Conservation (phyloP, 64 coral and sea anemone genomes). For the Stichodactyla helianthus region DNA sequence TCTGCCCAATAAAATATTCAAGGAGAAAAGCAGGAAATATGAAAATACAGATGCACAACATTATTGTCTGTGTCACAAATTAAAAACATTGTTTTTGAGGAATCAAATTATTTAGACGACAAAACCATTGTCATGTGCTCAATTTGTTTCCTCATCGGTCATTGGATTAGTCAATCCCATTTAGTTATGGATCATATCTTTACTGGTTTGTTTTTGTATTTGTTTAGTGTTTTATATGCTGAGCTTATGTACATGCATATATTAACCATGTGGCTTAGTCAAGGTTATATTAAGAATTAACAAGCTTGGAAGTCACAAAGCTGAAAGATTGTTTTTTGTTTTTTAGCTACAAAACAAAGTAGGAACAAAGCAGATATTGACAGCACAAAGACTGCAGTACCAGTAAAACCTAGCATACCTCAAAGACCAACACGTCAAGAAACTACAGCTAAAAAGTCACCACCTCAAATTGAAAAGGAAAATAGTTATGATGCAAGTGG, state of each 20-base stretch:
- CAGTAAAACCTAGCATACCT: not conserved
- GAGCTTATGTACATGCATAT: not conserved
- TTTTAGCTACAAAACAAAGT: constrained; percentile 1
- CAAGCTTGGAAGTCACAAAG: not conserved
- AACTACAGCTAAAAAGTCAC: constrained; percentile 3
- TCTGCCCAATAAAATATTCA: not conserved
- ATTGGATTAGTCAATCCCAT: not conserved
- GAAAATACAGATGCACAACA: not conserved
- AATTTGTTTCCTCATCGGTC: not conserved
- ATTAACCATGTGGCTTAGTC: not conserved
- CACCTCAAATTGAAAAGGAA: constrained; percentile 56
- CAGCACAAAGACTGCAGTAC: not conserved
- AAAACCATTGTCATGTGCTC: not conserved
- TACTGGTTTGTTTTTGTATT: not conserved
- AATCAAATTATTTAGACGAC: not conserved
- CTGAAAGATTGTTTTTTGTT: not conserved
- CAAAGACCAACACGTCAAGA: not conserved
- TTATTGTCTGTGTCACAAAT: not conserved
- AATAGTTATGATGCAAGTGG: constrained; percentile 90
- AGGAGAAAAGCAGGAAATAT: not conserved
- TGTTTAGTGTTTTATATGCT: not conserved
- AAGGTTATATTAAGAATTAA: not conserved
- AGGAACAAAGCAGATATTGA: not conserved
- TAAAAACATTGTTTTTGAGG: not conserved
- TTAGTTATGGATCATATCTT: not conserved